phyloP scores from a whole-genome alignment of 2,888 invertebrate genomes.

The Pollenia griseotomentosa region DNA sequence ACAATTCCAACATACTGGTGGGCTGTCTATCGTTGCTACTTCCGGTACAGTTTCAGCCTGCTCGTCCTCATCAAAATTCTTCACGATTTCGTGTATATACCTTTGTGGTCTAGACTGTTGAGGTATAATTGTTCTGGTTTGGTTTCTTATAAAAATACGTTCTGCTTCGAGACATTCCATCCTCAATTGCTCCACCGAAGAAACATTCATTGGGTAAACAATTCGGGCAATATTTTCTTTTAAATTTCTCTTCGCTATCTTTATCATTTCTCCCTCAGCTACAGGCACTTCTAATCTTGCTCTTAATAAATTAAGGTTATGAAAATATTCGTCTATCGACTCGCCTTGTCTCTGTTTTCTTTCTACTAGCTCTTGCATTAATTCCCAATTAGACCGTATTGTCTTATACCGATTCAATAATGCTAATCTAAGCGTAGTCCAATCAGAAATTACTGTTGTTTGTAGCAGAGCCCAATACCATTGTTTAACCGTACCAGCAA shows the following conservation, averaged over 20 bases:
- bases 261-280: background rate
- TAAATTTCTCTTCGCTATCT: too few relatives aligned
- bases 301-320: background rate
- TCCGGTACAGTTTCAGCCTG: background rate
- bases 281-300: background rate
- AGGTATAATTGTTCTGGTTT: background rate
- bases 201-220: constrained; percentile 1
- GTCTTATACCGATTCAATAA: constrained; percentile 22
- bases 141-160: background rate
- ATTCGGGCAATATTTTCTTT: too few relatives aligned
- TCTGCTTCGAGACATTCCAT: constrained; percentile 31
- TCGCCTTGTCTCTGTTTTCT: constrained; percentile 2
- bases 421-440: background rate
- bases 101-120: background rate
- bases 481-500: background rate
- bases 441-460: background rate
- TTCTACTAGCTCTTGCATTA: constrained; percentile 39
- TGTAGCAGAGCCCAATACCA: constrained; percentile 4
- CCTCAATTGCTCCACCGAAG: constrained; percentile 26
- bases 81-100: background rate
- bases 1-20: background rate
- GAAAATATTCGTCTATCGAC: background rate
- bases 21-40: background rate
- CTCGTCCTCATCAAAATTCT: too few relatives aligned
- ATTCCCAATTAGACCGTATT: constrained; percentile 3